These are phyloP conservation scores for Diadema setosum DNA, from an alignment of 35 echinoderm and acorn worm species.

Conservation along the genomic window DNA sequence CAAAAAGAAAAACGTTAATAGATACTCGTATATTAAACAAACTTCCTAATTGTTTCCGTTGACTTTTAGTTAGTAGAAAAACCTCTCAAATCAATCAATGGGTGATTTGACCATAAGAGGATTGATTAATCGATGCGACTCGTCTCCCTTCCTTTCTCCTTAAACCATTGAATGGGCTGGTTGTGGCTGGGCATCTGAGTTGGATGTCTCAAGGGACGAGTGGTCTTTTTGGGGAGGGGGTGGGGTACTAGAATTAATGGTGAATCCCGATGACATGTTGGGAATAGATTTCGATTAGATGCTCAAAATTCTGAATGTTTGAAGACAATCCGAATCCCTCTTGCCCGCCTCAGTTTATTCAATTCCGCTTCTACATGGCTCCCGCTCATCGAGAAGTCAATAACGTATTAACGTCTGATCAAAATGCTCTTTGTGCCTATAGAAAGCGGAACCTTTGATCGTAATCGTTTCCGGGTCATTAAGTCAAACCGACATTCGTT, in stretches of 20 bases:
- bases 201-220: too few relatives aligned
- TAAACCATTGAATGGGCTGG: too few relatives aligned
- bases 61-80: too few relatives aligned
- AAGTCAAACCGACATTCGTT: not conserved
- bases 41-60: too few relatives aligned
- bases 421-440: not conserved
- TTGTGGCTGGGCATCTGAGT: too few relatives aligned
- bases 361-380: not conserved
- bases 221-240: not conserved
- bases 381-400: not conserved
- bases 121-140: too few relatives aligned
- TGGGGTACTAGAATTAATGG: not conserved
- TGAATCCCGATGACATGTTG: not conserved
- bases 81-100: too few relatives aligned
- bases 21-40: too few relatives aligned
- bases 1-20: too few relatives aligned
- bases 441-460: not conserved
- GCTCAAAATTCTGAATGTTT: not conserved
- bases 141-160: too few relatives aligned
- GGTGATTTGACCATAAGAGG: too few relatives aligned
- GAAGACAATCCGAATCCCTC: not conserved
- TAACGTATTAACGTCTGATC: constrained; percentile 3
- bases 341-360: not conserved
- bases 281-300: not conserved
- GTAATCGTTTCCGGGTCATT: not conserved